Evolutionary conservation across 2,113 vertebrate species (phyloP).

Genomic region (Ifrita kowaldi): DNA sequence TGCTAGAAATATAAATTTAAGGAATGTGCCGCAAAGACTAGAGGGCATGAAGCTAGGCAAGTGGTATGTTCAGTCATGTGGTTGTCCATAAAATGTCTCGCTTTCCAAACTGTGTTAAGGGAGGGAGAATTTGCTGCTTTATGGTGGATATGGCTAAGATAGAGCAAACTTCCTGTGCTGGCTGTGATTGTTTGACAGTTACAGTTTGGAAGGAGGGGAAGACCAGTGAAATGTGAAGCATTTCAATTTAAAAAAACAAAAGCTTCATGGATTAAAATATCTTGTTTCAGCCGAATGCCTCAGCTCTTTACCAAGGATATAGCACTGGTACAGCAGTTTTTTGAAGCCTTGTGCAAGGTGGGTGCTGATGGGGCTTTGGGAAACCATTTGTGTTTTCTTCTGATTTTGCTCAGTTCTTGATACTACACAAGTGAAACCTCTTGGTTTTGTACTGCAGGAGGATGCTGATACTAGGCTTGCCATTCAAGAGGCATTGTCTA

Average conservation of each 20-base stretch:
- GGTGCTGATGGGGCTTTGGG: not conserved
- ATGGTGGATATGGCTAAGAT: not conserved
- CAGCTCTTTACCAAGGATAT: constrained; percentile 98
- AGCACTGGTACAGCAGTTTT: constrained; percentile 96
- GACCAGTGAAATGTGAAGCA: not conserved
- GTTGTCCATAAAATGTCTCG: not conserved
- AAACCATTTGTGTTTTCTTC: not conserved
- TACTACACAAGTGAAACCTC: not conserved
- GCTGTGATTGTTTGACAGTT: not conserved
- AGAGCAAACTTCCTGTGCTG: not conserved
- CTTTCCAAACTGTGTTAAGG: not conserved
- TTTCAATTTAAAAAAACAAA: not conserved
- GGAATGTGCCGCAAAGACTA: not conserved
- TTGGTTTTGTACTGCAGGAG: constrained; percentile 75
- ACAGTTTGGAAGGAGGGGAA: not conserved
- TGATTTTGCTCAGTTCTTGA: not conserved
- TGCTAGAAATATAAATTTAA: not conserved
- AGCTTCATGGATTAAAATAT: not conserved
- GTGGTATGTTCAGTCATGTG: not conserved
- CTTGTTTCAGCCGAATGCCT: constrained; percentile 89
- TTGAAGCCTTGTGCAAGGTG: constrained; percentile 98
- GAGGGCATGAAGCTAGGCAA: not conserved
- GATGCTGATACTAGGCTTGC: constrained; percentile 92
- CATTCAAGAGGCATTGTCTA: constrained; percentile 95
- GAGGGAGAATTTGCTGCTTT: not conserved